These are phyloP conservation scores for Eulithis testata DNA, from an alignment of 2,888 invertebrate species.

Conservation along the genomic window DNA sequence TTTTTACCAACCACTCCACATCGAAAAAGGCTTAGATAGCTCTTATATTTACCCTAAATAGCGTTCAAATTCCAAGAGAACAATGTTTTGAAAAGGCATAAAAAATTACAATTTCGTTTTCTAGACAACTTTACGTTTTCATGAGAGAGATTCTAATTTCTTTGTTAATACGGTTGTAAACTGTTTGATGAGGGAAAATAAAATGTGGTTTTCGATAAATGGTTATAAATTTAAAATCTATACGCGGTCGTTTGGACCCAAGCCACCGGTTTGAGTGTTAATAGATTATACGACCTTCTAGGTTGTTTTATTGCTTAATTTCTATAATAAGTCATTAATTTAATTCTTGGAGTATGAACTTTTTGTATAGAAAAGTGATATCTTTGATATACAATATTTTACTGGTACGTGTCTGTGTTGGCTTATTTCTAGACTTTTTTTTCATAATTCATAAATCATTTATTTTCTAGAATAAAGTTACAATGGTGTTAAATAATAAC, in stretches of 20 bases:
- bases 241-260: slow-evolving; percentile 59
- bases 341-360: slow-evolving; percentile 20
- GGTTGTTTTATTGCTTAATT: slow-evolving; percentile 59
- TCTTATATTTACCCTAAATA: slow-evolving; percentile 37
- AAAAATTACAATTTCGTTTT: slow-evolving; percentile 30
- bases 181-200: slow-evolving; percentile 8
- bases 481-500: no score
- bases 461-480: no score
- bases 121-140: slow-evolving; percentile 29
- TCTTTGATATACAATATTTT: no score
- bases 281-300: slow-evolving; percentile 60
- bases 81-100: slow-evolving; percentile 6
- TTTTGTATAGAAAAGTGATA: no score
- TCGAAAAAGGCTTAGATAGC: slow-evolving; percentile 32
- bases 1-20: slow-evolving; percentile 20
- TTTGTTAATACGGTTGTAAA: slow-evolving; percentile 13
- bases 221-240: slow-evolving; percentile 75
- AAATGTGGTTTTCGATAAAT: slow-evolving; percentile 51
- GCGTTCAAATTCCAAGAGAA: slow-evolving; percentile 39
- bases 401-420: no score
- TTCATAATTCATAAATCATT: no score
- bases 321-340: slow-evolving; percentile 38
- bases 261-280: slow-evolving; percentile 78
- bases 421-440: no score
- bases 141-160: neutral